phyloP scores from a whole-genome alignment of 1,140 invertebrate genomes.

The Brachionus paranguensis region DNA sequence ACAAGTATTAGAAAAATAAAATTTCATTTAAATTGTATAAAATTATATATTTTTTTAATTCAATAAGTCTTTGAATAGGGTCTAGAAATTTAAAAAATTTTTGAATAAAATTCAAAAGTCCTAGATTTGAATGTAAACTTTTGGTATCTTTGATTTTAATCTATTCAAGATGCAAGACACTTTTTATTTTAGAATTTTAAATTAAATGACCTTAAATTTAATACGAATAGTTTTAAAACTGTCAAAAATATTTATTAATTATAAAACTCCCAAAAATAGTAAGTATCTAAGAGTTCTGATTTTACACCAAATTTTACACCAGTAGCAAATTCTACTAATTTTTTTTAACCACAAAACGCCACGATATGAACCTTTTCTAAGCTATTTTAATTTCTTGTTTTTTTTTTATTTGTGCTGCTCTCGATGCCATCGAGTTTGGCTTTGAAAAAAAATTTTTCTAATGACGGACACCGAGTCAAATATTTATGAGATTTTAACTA shows the following conservation, averaged over 20 bases:
- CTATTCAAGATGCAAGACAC: neutral
- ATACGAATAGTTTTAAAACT: neutral
- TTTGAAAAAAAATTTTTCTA: neutral
- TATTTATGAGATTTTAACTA: constrained; percentile 26
- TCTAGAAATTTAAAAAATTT: neutral
- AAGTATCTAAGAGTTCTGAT: neutral
- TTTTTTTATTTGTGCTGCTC: neutral
- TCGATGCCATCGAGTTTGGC: neutral
- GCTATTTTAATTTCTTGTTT: neutral
- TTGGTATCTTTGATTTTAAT: neutral
- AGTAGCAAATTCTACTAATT: neutral
- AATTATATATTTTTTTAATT: too few species aligned
- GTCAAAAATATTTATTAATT: neutral
- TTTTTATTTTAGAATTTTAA: neutral
- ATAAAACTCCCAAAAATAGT: neutral
- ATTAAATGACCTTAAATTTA: neutral
- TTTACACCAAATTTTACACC: neutral
- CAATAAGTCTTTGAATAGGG: too few species aligned
- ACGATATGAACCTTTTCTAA: neutral
- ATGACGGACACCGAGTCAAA: constrained; percentile 22
- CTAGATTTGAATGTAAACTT: neutral
- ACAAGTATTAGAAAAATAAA: too few species aligned
- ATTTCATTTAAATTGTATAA: too few species aligned
- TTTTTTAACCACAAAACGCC: neutral
- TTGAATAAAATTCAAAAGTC: neutral